Evolutionary conservation across 2,797 vertebrate species (phyloP).

Genomic region (Phrynocephalus guinanensis): DNA sequence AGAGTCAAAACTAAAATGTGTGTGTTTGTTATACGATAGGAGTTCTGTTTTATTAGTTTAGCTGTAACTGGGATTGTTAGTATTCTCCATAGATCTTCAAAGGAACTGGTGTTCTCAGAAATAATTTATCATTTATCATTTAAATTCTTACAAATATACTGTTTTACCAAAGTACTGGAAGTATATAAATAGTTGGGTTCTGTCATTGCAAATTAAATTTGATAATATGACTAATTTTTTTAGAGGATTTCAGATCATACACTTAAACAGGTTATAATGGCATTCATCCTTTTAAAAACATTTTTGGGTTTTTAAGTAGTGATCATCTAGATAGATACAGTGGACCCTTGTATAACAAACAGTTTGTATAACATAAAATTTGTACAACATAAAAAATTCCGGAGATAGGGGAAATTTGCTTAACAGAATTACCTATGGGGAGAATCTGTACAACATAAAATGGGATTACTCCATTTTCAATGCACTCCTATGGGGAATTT

Average conservation of each 20-base stretch:
- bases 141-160: slow-evolving; percentile 4
- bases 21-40: slow-evolving; percentile 13
- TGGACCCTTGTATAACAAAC: neutral
- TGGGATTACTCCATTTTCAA: too few relatives aligned
- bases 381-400: too few relatives aligned
- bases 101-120: slow-evolving; percentile 26
- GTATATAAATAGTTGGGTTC: slow-evolving; percentile 1
- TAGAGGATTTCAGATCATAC: neutral
- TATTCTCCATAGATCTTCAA: slow-evolving; percentile 21
- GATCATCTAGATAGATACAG: neutral
- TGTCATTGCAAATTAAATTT: neutral
- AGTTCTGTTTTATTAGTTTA: slow-evolving; percentile 19
- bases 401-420: too few relatives aligned
- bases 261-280: neutral
- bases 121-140: slow-evolving; percentile 9
- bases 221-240: neutral
- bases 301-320: neutral
- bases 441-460: too few relatives aligned
- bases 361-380: too few relatives aligned
- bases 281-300: too few relatives aligned
- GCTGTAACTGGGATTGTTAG: slow-evolving; percentile 23
- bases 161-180: slow-evolving; percentile 11
- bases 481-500: too few relatives aligned
- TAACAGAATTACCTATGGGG: too few relatives aligned
- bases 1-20: slow-evolving; percentile 6